Evolutionary conservation across 1,140 invertebrate genomes (phyloP).

Genomic region (Prorops nasuta): DNA sequence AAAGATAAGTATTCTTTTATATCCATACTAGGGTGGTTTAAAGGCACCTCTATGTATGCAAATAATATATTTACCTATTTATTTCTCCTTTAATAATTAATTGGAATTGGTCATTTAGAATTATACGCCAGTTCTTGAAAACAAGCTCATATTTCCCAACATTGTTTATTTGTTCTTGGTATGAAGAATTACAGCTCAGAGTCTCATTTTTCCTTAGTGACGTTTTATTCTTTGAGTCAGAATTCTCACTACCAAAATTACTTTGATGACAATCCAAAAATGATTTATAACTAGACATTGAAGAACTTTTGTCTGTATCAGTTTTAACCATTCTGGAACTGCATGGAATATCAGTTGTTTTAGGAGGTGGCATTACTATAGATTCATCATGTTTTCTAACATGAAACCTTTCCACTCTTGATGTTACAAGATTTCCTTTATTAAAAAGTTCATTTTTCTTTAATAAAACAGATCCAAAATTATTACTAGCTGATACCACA

Average conservation of each 20-base stretch:
- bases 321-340: neutral
- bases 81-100: too few species aligned
- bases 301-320: neutral
- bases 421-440: constrained; percentile 14
- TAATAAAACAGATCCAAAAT: constrained; percentile 24
- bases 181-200: too few species aligned
- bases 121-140: constrained; percentile 32
- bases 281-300: neutral
- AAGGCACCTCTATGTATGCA: neutral
- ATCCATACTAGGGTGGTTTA: neutral
- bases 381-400: constrained; percentile 8
- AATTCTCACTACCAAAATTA: neutral
- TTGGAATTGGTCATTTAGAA: neutral
- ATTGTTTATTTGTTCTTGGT: too few species aligned
- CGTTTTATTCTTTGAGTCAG: neutral
- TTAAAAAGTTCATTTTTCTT: neutral
- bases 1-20: neutral
- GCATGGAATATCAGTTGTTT: neutral
- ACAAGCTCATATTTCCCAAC: constrained; percentile 20
- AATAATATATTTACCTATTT: too few species aligned
- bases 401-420: constrained; percentile 25
- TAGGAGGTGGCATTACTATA: constrained; percentile 35
- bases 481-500: constrained; percentile 32
- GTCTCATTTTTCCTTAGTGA: neutral
- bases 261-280: neutral